Percentiles rank a stretch among this genome's conserved stretches.
phyloP scores from a whole-genome alignment of 1,140 invertebrate species.

The Panagrolaimus sp. region DNA sequence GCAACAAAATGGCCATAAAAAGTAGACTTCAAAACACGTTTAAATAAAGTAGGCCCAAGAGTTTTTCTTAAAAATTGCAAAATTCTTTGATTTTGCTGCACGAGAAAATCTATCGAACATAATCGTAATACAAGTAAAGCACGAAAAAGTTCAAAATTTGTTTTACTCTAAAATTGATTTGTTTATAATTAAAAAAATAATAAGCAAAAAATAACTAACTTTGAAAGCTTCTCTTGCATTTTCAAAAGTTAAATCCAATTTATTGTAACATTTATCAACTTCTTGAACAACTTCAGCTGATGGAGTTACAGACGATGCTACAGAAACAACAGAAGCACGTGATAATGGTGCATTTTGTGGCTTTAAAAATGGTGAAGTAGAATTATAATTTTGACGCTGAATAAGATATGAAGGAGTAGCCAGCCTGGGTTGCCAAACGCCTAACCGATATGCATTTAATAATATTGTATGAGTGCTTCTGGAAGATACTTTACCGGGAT shows the following conservation, averaged over 20 bases:
- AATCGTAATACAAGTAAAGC: slow-evolving; percentile 87
- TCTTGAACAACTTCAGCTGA: slow-evolving; percentile 28
- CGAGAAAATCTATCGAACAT: slow-evolving; percentile 79
- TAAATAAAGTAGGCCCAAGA: slow-evolving; percentile 79
- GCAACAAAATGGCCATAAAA: slow-evolving; percentile 99
- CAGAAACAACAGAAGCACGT: neutral
- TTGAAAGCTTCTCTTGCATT: slow-evolving; percentile 63
- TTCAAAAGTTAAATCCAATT: slow-evolving; percentile 75
- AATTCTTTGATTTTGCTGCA: slow-evolving; percentile 89
- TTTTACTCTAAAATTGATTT: slow-evolving; percentile 77
- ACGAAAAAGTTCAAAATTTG: slow-evolving; percentile 80
- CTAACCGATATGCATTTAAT: neutral
- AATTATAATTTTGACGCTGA: neutral
- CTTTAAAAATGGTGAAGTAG: neutral
- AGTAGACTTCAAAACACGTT: slow-evolving; percentile 79
- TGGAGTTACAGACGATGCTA: slow-evolving; percentile 13
- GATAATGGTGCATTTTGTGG: neutral
- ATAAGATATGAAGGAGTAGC: neutral
- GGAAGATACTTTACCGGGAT: too few relatives aligned
- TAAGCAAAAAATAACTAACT: slow-evolving; percentile 28
- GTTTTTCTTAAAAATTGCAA: slow-evolving; percentile 75
- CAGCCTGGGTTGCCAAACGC: neutral
- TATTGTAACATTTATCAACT: slow-evolving; percentile 63
- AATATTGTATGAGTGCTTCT: neutral
- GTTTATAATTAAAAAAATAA: slow-evolving; percentile 25